These are phyloP conservation scores for Trissonchulus latispiculum DNA, from an alignment of 2,888 invertebrate genomes.

Conservation along the genomic window DNA sequence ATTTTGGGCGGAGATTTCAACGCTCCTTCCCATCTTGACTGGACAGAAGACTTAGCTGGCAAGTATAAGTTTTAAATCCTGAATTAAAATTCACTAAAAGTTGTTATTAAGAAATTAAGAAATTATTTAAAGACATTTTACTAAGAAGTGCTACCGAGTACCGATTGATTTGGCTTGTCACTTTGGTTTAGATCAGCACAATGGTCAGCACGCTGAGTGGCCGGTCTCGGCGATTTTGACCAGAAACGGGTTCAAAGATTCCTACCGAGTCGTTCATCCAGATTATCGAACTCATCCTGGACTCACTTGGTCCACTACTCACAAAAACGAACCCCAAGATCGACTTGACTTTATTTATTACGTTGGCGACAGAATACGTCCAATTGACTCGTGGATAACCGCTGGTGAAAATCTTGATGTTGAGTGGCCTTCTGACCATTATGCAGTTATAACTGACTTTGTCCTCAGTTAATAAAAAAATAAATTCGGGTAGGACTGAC, in stretches of 20 bases:
- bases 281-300: conserved; percentile 30
- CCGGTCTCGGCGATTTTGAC: conserved; percentile 33
- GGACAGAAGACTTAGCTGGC: background rate
- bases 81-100: too few relatives aligned
- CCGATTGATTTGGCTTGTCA: too few relatives aligned
- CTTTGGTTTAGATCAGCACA: too few relatives aligned
- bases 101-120: too few relatives aligned
- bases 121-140: too few relatives aligned
- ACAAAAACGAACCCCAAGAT: conserved; percentile 37
- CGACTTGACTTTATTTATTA: conserved; percentile 37
- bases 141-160: too few relatives aligned
- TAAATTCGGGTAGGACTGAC: too few relatives aligned
- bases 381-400: conserved; percentile 28
- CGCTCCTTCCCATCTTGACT: background rate
- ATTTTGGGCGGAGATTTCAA: background rate
- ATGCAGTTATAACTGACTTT: conserved; percentile 22
- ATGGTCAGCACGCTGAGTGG: too few relatives aligned
- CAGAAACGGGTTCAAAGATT: conserved; percentile 30
- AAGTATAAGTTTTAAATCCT: too few relatives aligned
- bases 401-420: conserved; percentile 31
- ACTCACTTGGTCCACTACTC: conserved; percentile 36
- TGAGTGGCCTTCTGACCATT: conserved; percentile 40
- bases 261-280: conserved; percentile 33
- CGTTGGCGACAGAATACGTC: conserved; percentile 12
- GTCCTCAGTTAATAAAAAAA: too few relatives aligned